Percentiles rank a stretch among this genome's conserved stretches.
Conservation (phyloP, 2,797 vertebrate genomes). For the Oophaga sylvatica region DNA sequence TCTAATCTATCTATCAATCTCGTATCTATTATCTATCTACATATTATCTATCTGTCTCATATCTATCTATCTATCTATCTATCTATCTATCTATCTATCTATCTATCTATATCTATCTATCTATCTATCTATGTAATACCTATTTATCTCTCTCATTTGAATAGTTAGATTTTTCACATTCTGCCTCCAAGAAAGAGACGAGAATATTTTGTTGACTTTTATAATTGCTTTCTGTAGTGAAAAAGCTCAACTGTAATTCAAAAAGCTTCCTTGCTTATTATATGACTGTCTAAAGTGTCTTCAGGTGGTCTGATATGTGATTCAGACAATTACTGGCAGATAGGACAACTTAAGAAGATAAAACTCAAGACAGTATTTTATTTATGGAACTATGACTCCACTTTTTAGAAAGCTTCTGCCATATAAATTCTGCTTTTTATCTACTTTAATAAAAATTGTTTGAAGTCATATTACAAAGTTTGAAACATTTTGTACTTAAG, state of each 20-base stretch:
- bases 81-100: no score
- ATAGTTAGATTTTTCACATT: background rate
- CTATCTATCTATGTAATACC: no score
- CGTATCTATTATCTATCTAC: no score
- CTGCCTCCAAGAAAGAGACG: background rate
- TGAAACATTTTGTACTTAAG: background rate
- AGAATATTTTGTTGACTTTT: conserved; percentile 18
- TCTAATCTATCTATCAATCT: background rate
- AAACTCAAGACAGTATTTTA: conserved; percentile 29
- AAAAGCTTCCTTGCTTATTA: conserved; percentile 44
- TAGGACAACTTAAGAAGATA: conserved; percentile 35
- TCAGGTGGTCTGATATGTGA: conserved; percentile 36
- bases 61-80: background rate
- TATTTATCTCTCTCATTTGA: background rate
- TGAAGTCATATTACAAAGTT: background rate
- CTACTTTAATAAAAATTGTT: background rate
- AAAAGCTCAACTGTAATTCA: conserved; percentile 34
- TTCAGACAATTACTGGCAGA: conserved; percentile 27
- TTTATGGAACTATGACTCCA: background rate
- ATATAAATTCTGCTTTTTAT: background rate
- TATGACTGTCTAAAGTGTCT: conserved; percentile 32
- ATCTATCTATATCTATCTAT: no score
- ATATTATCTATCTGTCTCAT: no score
- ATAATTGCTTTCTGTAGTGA: conserved; percentile 27
- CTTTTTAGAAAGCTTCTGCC: background rate